Evolutionary conservation across 2,113 vertebrate species (phyloP), one percentile per base, ranked within the genome.

Genomic region (Silurus asotus): DNA sequence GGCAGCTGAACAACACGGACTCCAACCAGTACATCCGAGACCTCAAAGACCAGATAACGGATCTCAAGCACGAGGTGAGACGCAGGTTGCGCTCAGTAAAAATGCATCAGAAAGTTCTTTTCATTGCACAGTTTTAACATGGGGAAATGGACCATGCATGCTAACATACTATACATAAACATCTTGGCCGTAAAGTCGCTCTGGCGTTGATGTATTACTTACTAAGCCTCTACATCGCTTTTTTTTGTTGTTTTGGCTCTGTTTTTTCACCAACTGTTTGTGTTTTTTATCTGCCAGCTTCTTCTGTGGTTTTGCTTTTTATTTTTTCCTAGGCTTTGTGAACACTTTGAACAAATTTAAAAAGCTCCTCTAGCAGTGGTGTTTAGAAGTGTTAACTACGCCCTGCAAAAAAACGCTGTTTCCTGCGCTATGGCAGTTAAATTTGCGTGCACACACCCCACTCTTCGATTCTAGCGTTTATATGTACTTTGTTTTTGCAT

Each of bases 1-100:
- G 97, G n/a, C 98, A 99, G 85, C 96, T 99, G 88, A 98, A 97
- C 94, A 96, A 96, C 94, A 98, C 96, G 2, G 97, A 99, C 94
- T 97, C 96, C 65, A 97, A 94, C 92, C 98, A 99, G 94, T 98
- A 98, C 91, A 97, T 99, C 91, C 94, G 95, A 75, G 97, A 99
- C 90, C 95, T 99, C 91, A 97, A 98, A 95, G 97, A 98, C 93
- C 97, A 99, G 93, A 99, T 99, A 92, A 92, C 93, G 55, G 98
- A 99, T 91, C 95, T 99, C 51, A 96, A 96, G 91, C 95, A 99
- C 78, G 98, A 99, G 97, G 98, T 99, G 95, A 96, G 94, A 14
- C 10, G n/a, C 76, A 78, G 6, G 17, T 45, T 59, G 28, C n/a
- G 15, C 25, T 78, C n/a, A 76, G 20, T 51, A 53, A 90, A 10